Conservation (phyloP, 2,888 invertebrate genomes). For the Drosophila pullipes region DNA sequence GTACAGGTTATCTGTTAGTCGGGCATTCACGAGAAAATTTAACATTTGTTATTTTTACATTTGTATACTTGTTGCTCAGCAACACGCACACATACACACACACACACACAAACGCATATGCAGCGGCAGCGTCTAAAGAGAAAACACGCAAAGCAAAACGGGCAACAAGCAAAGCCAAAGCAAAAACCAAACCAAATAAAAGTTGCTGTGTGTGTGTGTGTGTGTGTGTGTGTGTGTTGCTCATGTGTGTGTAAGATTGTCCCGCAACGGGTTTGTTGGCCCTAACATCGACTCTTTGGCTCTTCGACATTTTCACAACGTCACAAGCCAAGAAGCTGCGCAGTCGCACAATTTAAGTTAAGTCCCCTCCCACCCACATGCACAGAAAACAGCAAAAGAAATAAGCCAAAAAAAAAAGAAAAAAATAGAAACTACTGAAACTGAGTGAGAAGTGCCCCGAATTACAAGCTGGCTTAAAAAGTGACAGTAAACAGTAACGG, state of each 20-base stretch:
- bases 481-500: constrained; percentile 42
- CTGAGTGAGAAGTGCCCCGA: constrained; percentile 48
- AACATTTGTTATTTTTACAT: neutral
- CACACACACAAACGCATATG: neutral
- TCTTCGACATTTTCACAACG: constrained; percentile 61
- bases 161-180: constrained; percentile 36
- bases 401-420: neutral
- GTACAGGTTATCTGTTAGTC: constrained; percentile 11
- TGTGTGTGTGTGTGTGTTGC: constrained; percentile 1
- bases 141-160: constrained; percentile 52
- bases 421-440: constrained; percentile 2
- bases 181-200: constrained; percentile 28
- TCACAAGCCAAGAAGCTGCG: constrained; percentile 66
- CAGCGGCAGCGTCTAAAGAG: constrained; percentile 38
- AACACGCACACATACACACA: constrained; percentile 2
- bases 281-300: constrained; percentile 28
- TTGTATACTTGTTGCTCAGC: constrained; percentile 25
- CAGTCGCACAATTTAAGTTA: constrained; percentile 53
- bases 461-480: constrained; percentile 51
- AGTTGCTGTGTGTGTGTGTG: constrained; percentile 33
- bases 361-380: neutral
- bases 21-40: neutral
- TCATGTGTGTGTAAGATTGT: constrained; percentile 33
- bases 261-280: constrained; percentile 68
- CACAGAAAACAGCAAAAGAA: constrained; percentile 1